phyloP scores from a whole-genome alignment of 2,888 invertebrate genomes.

The Ditula angustiorana region DNA sequence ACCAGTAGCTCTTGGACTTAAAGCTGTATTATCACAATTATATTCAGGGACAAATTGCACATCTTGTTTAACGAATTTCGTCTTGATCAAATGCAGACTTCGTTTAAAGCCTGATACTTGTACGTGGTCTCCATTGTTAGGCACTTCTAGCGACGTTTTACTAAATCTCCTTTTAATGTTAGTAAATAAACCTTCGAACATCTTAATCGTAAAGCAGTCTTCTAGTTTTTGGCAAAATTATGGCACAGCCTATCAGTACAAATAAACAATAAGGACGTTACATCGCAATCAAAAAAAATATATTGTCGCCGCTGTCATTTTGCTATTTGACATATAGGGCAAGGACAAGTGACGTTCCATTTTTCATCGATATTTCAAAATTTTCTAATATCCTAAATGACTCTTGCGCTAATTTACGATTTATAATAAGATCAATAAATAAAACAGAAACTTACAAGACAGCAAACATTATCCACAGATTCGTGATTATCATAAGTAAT shows the following conservation, averaged over 20 bases:
- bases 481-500: constrained; percentile 94
- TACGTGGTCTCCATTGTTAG: constrained; percentile 53
- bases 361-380: constrained; percentile 49
- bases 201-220: constrained; percentile 80
- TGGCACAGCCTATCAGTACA: constrained; percentile 57
- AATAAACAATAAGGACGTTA: constrained; percentile 1
- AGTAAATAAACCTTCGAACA: constrained; percentile 77
- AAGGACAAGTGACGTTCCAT: constrained; percentile 67
- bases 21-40: constrained; percentile 71
- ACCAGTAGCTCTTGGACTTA: constrained; percentile 85
- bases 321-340: constrained; percentile 79
- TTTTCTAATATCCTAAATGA: constrained; percentile 5
- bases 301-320: constrained; percentile 57
- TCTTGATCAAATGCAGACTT: constrained; percentile 68
- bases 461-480: constrained; percentile 89
- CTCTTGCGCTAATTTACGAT: background rate
- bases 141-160: constrained; percentile 65
- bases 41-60: constrained; percentile 50
- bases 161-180: constrained; percentile 77
- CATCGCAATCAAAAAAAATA: constrained; percentile 54
- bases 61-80: constrained; percentile 65
- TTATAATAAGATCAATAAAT: constrained; percentile 29
- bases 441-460: constrained; percentile 83
- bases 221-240: constrained; percentile 69
- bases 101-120: constrained; percentile 69